Evolutionary conservation across 2,888 invertebrate genomes (phyloP), one percentile per base, ranked within the genome.

Genomic region (Synergus japonicus): DNA sequence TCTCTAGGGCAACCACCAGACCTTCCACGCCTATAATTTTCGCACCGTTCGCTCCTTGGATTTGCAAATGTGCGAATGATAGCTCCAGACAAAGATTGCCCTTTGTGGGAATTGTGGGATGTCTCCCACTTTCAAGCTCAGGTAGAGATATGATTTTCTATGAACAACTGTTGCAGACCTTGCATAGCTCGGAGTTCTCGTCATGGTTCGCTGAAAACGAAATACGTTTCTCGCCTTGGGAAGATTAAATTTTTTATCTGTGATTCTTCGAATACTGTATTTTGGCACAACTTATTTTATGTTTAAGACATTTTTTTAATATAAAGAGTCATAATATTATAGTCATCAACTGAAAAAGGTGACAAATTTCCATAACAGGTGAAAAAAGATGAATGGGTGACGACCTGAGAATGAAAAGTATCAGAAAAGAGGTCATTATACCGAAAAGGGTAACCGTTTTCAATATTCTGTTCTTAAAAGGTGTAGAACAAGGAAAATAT

Each of bases 41-140:
- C 90, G 90, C 91, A 86, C 90, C 89, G 89, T 91, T 89, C 87
- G 86, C 83, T 86, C 87, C 86, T 88, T 86, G 86, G 86, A 86
- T 85, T 89, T 88, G 88, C 88, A 90, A 91, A 91, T 89, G 87
- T 88, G 89, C 88, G 87, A 89, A 89, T 90, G 88, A 91, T 90
- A 89, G 88, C 85, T 77, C 73, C 77, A 66, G 73, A 84, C 81
- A 81, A 79, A 81, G 82, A 78, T 84, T 79, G 15, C 66, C 15
- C 43, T 81, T 80, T 67, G 29, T 63, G 29, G 54, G 73, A 37
- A n/a, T 69, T 49, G 49, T 49, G 29, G 73, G 54, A 54, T 73
- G 49, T 73, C 54, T 49, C 29, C 13, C 46, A 54, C 67, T 18
- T 67, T 8, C 7, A 29, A 22, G 15, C 37, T 3, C 37, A 73